A percentile compares a stretch with the other conserved stretches of the same genome.
Evolutionary conservation across 2,888 invertebrate species (phyloP).

Genomic region (Andrena hattorfiana): DNA sequence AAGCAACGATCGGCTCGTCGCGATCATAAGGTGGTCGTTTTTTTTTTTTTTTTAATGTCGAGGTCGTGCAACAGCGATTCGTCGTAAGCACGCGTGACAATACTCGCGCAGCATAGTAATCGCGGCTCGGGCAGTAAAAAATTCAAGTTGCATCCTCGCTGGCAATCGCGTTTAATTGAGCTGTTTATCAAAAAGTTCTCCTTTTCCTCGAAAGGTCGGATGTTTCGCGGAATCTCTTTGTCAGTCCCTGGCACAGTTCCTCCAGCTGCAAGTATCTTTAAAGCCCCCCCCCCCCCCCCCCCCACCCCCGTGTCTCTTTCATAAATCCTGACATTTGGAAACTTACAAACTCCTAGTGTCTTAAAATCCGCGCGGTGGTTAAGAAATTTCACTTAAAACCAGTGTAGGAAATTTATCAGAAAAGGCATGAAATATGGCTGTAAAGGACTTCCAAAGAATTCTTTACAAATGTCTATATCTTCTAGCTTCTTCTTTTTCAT

Average conservation of each 20-base stretch:
- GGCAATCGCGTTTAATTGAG: slow-evolving; percentile 25
- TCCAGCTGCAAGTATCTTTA: background rate
- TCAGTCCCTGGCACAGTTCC: background rate
- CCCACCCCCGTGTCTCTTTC: background rate
- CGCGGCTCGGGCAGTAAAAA: slow-evolving; percentile 21
- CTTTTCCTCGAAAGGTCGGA: background rate
- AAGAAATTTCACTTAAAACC: too few species aligned
- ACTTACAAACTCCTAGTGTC: background rate
- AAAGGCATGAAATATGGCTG: too few species aligned
- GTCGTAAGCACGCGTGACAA: slow-evolving; percentile 41
- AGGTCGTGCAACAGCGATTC: slow-evolving; percentile 62
- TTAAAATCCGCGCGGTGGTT: too few species aligned
- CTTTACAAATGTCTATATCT: too few species aligned
- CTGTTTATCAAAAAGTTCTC: slow-evolving; percentile 16
- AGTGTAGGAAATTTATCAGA: too few species aligned
- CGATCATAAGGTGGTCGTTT: slow-evolving; percentile 51
- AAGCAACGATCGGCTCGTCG: slow-evolving; percentile 56
- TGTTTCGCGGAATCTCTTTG: background rate
- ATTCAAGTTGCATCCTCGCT: slow-evolving; percentile 52
- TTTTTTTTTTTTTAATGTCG: slow-evolving; percentile 71
- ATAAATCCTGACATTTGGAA: background rate
- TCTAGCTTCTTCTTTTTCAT: too few species aligned
- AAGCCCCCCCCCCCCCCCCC: too few species aligned
- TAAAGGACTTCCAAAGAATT: too few species aligned
- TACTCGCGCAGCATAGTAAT: slow-evolving; percentile 71